A percentile compares a stretch with the other conserved stretches of the same genome.
Conservation (phyloP, 2,888 invertebrate species). For the Merodon equestris region DNA sequence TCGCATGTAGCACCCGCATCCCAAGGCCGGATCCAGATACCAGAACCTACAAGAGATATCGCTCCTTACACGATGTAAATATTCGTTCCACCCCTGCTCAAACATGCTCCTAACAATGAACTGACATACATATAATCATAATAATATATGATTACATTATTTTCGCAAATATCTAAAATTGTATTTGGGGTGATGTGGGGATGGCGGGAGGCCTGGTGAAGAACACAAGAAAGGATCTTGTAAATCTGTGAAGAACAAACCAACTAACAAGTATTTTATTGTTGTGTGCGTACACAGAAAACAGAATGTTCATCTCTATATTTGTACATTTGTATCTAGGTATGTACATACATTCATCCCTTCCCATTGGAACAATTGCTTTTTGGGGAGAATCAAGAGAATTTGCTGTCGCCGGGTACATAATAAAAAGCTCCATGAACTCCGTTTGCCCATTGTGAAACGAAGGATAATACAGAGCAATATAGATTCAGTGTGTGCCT, state of each 20-base stretch:
- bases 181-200: not conserved
- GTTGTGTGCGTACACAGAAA: slow-evolving; percentile 46
- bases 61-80: slow-evolving; percentile 53
- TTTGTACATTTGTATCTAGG: slow-evolving; percentile 8
- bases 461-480: slow-evolving; percentile 58
- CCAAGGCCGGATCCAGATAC: slow-evolving; percentile 23
- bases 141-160: slow-evolving; percentile 68
- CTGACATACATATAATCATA: slow-evolving; percentile 64
- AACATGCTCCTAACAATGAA: slow-evolving; percentile 44
- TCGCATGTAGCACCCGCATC: slow-evolving; percentile 49
- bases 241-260: slow-evolving; percentile 68
- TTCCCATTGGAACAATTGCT: slow-evolving; percentile 41
- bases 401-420: slow-evolving; percentile 62
- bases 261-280: slow-evolving; percentile 68
- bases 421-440: slow-evolving; percentile 67
- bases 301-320: slow-evolving; percentile 23
- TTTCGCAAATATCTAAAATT: slow-evolving; percentile 52
- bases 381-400: slow-evolving; percentile 17
- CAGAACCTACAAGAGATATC: slow-evolving; percentile 58
- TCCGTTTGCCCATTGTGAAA: slow-evolving; percentile 57
- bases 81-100: slow-evolving; percentile 42
- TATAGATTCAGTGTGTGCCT: slow-evolving; percentile 1
- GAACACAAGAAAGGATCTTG: slow-evolving; percentile 56
- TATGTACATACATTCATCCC: not conserved
- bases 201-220: slow-evolving; percentile 5